Evolutionary conservation across 2,888 invertebrate species (phyloP).

Genomic region (Diarsia dahlii): DNA sequence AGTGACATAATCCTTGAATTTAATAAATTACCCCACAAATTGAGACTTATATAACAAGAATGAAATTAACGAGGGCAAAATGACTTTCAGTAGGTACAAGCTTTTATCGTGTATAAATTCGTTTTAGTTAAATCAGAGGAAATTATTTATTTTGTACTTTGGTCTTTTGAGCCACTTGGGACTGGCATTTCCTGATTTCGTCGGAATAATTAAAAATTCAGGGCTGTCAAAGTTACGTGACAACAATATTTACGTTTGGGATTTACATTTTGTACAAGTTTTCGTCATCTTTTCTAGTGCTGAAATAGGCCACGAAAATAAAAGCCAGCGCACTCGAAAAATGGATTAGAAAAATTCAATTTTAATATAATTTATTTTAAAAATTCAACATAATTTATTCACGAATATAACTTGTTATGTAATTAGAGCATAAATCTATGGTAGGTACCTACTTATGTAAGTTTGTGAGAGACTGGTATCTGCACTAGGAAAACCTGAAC

Average conservation of each 20-base stretch:
- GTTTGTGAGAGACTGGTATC: too few species aligned
- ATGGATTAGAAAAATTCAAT: neutral
- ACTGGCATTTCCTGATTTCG: slow-evolving; percentile 22
- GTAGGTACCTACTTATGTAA: too few species aligned
- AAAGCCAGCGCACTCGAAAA: neutral
- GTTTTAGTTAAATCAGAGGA: slow-evolving; percentile 29
- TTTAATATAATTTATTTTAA: too few species aligned
- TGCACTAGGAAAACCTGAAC: too few species aligned
- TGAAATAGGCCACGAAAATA: neutral
- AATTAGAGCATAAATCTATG: too few species aligned
- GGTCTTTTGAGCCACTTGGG: slow-evolving; percentile 12
- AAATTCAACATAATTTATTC: too few species aligned
- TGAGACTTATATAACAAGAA: slow-evolving; percentile 57
- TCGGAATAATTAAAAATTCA: slow-evolving; percentile 18
- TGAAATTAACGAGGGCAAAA: slow-evolving; percentile 59
- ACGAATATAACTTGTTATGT: too few species aligned
- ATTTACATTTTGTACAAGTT: slow-evolving; percentile 9
- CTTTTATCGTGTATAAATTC: slow-evolving; percentile 28
- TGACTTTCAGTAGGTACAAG: slow-evolving; percentile 38
- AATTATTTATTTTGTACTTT: slow-evolving; percentile 20
- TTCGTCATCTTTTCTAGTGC: neutral
- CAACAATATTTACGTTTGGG: neutral
- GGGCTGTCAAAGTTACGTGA: slow-evolving; percentile 3
- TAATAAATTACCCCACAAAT: slow-evolving; percentile 59
- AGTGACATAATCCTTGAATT: slow-evolving; percentile 62